Percentiles rank a stretch among this genome's conserved stretches.
Evolutionary conservation across 1,140 invertebrate species (phyloP).

Genomic region (Octopus bimaculoides): DNA sequence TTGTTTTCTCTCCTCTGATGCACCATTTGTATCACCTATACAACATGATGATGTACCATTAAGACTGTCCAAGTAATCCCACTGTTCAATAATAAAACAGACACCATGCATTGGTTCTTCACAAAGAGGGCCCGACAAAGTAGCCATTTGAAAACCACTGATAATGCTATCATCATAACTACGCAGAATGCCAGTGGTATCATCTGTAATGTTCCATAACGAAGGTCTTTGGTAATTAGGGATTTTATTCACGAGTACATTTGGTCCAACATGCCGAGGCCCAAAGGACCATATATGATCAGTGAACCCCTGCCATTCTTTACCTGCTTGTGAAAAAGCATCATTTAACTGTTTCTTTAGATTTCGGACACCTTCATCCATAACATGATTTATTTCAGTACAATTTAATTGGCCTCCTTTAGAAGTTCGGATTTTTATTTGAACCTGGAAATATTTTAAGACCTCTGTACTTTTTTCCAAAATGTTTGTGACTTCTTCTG

Average conservation of each 20-base stretch:
- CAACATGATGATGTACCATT: neutral
- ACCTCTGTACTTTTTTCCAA: constrained; percentile 66
- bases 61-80: constrained; percentile 31
- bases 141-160: constrained; percentile 92
- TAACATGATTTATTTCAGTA: constrained; percentile 24
- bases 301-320: constrained; percentile 63
- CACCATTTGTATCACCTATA: constrained; percentile 6
- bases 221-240: constrained; percentile 51
- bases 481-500: constrained; percentile 70
- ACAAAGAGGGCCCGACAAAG: constrained; percentile 84
- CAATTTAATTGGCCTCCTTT: constrained; percentile 38
- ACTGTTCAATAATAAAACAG: constrained; percentile 80
- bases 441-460: constrained; percentile 62
- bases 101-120: constrained; percentile 96
- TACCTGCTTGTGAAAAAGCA: constrained; percentile 64
- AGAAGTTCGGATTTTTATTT: constrained; percentile 31
- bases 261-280: constrained; percentile 83
- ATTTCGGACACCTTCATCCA: constrained; percentile 60
- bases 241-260: constrained; percentile 79
- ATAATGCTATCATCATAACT: constrained; percentile 65
- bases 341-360: constrained; percentile 68
- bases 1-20: constrained; percentile 9
- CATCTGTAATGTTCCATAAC: constrained; percentile 53
- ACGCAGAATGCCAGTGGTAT: constrained; percentile 34
- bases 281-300: constrained; percentile 88